These are phyloP conservation scores for Chelon auratus DNA, from an alignment of 2,797 vertebrate species.

Conservation along the genomic window DNA sequence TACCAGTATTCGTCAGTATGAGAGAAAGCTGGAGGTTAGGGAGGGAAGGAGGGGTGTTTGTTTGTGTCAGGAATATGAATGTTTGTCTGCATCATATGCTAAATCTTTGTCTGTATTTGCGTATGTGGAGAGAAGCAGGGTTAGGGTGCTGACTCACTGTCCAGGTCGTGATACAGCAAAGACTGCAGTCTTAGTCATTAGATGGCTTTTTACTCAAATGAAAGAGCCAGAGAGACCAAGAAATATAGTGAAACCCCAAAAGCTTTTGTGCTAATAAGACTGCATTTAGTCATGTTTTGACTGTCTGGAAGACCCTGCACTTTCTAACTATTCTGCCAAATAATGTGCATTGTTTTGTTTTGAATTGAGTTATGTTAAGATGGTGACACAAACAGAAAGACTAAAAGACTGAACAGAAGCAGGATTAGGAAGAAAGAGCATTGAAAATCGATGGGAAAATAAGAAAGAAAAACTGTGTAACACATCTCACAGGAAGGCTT, in stretches of 20 bases:
- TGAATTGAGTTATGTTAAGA: constrained; percentile 4
- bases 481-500: not conserved
- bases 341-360: constrained; percentile 21
- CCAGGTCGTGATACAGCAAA: constrained; percentile 76
- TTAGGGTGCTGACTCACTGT: constrained; percentile 82
- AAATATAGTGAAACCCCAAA: constrained; percentile 43
- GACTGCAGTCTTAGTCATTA: constrained; percentile 83
- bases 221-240: constrained; percentile 36
- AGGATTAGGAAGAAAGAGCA: constrained; percentile 2
- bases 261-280: constrained; percentile 17
- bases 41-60: constrained; percentile 45
- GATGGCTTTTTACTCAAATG: constrained; percentile 63
- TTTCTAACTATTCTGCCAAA: constrained; percentile 19
- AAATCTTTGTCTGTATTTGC: constrained; percentile 64
- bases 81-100: constrained; percentile 77
- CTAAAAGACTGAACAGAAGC: constrained; percentile 1
- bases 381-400: constrained; percentile 1
- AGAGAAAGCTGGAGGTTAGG: constrained; percentile 55
- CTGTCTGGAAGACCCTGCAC: constrained; percentile 16
- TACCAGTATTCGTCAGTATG: constrained; percentile 60
- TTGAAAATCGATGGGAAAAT: not conserved
- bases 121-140: constrained; percentile 55
- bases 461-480: not conserved
- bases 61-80: constrained; percentile 79
- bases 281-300: constrained; percentile 15